These are phyloP conservation scores for Odontamblyopus rebecca DNA, from an alignment of 2,797 vertebrate genomes.

Conservation along the genomic window DNA sequence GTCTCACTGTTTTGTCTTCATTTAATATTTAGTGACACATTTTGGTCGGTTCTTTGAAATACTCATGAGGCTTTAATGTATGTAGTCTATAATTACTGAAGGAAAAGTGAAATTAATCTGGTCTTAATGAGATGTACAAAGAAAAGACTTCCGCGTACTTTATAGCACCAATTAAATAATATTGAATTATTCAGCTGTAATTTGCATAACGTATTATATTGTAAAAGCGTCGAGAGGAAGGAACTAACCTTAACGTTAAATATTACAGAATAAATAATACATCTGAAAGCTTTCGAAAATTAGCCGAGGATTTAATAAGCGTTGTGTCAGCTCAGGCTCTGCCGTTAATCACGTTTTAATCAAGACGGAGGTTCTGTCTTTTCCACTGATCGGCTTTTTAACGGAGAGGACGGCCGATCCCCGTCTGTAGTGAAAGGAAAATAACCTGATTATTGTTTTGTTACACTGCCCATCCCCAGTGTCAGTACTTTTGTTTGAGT, in stretches of 20 bases:
- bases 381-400: too few relatives aligned
- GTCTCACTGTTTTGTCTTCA: neutral
- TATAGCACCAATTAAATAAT: constrained; percentile 2
- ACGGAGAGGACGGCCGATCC: too few relatives aligned
- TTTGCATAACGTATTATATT: constrained; percentile 4
- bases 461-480: too few relatives aligned
- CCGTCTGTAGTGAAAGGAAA: too few relatives aligned
- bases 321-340: neutral
- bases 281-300: neutral
- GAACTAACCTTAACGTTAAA: neutral
- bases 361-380: too few relatives aligned
- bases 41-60: neutral
- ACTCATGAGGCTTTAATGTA: too few relatives aligned
- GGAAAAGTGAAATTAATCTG: neutral
- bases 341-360: too few relatives aligned
- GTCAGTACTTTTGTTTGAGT: too few relatives aligned
- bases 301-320: neutral
- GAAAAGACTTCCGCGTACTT: neutral
- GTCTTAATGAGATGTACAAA: constrained; percentile 8
- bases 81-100: neutral
- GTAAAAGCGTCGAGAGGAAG: neutral
- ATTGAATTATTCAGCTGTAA: constrained; percentile 6
- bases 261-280: constrained; percentile 1
- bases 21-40: neutral
- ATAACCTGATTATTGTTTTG: too few relatives aligned